Evolutionary conservation across 2,113 vertebrate species (phyloP), one percentile per base, ranked within the genome.

Genomic region (Romanogobio albipinnatus): DNA sequence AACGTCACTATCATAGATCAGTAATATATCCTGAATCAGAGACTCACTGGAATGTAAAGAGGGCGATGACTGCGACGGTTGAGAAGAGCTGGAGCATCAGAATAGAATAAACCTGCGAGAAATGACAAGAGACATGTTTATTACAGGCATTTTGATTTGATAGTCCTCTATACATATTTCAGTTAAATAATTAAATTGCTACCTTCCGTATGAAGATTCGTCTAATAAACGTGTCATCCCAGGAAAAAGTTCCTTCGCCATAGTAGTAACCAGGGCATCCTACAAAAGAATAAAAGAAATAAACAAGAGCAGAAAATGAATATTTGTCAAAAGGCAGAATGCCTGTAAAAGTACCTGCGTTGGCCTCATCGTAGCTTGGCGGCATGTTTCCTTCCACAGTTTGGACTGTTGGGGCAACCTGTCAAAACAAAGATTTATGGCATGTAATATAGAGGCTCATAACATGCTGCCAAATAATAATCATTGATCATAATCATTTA

Each of bases 11-110:
- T 29, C 24, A 64, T 64, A 7, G 53, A 56, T 56, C 24, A 14
- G 43, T 45, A 62, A 36, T 36, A 36, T 36, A 36, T 36, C 36
- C 36, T 4, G 24, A 62, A 29, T 15, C 49, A 59, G 56, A 7
- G 1, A 89, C 91, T 94, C 92, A 99, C 97, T 95, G 96, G 93
- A 99, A 99, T n/a, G 96, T 97, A 91, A 99, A 99, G 88, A 99
- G 93, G 68, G 94, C 93, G 83, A 99, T 96, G 0, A 99, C 92
- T 0, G 89, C 89, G 0, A 97, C 79, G 0, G 97, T 97, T 64
- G 97, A 91, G 39, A 96, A 87, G 76, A 98, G 93, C 94, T 98
- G 97, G 19, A 96, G 84, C 93, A 96, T 91, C 82, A 99, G 94
- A 84, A 99, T 98, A 89, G 95, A 93, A 0, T 99, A 99, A 87